These are phyloP conservation scores for Lutjanus campechanus DNA, from an alignment of 2,797 vertebrate genomes.

Conservation along the genomic window DNA sequence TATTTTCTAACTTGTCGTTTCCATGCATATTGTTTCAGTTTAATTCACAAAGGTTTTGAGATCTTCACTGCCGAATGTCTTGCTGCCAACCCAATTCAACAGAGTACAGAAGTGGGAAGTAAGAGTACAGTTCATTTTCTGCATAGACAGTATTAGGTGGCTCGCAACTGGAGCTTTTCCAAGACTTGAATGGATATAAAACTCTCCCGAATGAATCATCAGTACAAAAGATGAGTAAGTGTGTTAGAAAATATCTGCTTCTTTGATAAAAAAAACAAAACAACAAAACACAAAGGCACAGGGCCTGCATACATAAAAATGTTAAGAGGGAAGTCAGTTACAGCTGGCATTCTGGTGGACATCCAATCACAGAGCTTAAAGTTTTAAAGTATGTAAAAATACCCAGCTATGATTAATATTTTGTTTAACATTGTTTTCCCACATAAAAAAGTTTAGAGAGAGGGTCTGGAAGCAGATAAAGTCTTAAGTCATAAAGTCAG, in stretches of 20 bases:
- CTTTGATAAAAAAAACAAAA: not conserved
- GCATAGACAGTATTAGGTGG: conserved; percentile 5
- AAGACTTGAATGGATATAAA: conserved; percentile 37
- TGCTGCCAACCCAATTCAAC: conserved; percentile 34
- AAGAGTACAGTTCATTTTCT: conserved; percentile 12
- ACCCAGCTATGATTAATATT: too few relatives aligned
- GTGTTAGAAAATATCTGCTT: conserved; percentile 25
- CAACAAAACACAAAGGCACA: not conserved
- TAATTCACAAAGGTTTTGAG: conserved; percentile 19
- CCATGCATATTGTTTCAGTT: not conserved
- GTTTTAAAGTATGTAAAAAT: too few relatives aligned
- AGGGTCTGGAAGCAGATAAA: too few relatives aligned
- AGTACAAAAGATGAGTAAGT: conserved; percentile 29
- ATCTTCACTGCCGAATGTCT: conserved; percentile 9
- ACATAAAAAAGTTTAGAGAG: too few relatives aligned
- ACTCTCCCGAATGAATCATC: conserved; percentile 19
- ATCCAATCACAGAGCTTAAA: not conserved
- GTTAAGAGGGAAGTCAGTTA: not conserved
- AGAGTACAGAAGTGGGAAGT: conserved; percentile 32
- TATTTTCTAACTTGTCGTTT: conserved; percentile 12
- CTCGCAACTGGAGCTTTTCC: conserved; percentile 36
- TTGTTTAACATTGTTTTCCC: too few relatives aligned
- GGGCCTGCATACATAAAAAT: not conserved
- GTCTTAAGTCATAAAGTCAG: too few relatives aligned
- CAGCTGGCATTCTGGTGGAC: not conserved